phyloP scores from a whole-genome alignment of 2,888 invertebrate genomes.

The Congeria kusceri region DNA sequence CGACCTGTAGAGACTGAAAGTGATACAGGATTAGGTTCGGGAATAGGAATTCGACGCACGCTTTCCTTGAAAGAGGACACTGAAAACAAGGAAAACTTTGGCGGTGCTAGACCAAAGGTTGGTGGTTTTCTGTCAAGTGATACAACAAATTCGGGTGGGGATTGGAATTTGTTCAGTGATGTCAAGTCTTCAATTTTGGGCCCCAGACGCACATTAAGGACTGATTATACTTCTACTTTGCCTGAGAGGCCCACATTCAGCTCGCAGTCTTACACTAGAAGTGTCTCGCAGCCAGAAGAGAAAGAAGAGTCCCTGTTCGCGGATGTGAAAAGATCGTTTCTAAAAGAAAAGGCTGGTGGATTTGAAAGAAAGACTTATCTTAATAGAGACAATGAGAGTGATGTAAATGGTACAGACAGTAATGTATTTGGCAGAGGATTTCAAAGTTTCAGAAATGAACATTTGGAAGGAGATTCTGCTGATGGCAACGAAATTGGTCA shows the following conservation, averaged over 20 bases:
- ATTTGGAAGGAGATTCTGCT: not conserved
- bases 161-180: constrained; percentile 28
- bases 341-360: not conserved
- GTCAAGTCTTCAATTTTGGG: constrained; percentile 5
- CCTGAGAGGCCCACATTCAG: constrained; percentile 9
- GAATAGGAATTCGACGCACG: constrained; percentile 10
- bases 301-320: constrained; percentile 25
- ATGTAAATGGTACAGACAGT: not conserved
- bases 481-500: not conserved
- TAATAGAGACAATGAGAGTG: not conserved
- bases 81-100: constrained; percentile 24
- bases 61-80: constrained; percentile 21
- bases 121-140: constrained; percentile 1
- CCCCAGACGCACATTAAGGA: not conserved
- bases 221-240: constrained; percentile 4
- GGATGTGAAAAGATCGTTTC: constrained; percentile 16
- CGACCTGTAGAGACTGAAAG: constrained; percentile 16
- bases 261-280: constrained; percentile 21
- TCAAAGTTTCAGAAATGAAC: not conserved
- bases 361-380: constrained; percentile 2
- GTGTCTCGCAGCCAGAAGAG: constrained; percentile 37
- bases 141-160: not conserved
- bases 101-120: constrained; percentile 58
- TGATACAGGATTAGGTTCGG: not conserved
- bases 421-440: not conserved